Percentiles rank a stretch among this genome's conserved stretches.
These are phyloP conservation scores for Camelus dromedarius DNA, from an alignment of 2,113 vertebrate genomes.

Conservation along the genomic window DNA sequence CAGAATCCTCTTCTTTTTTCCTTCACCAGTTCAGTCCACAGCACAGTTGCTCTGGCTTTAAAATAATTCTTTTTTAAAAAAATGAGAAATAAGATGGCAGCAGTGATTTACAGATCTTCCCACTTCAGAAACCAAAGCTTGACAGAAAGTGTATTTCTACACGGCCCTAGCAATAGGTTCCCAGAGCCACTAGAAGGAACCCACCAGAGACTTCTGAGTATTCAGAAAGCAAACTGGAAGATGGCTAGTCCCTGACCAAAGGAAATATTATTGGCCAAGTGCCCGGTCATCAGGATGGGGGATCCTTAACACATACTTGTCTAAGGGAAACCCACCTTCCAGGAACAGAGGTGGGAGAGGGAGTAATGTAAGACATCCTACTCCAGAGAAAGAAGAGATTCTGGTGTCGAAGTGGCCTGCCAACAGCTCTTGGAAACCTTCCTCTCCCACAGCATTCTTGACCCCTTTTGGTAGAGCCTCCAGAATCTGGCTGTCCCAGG, in stretches of 20 bases:
- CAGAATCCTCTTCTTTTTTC: not conserved
- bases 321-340: not conserved
- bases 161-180: not conserved
- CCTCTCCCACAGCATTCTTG: not conserved
- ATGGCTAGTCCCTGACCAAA: not conserved
- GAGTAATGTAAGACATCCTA: not conserved
- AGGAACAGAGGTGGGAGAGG: not conserved
- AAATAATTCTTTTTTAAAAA: not conserved
- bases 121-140: not conserved
- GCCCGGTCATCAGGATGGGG: not conserved
- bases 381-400: not conserved
- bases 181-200: not conserved
- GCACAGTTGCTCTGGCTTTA: not conserved
- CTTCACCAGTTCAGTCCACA: not conserved
- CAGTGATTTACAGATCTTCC: not conserved
- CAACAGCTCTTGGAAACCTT: not conserved
- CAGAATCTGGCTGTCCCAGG: not conserved
- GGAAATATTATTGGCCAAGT: not conserved
- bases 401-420: no score
- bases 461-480: not conserved
- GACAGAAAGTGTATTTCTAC: not conserved
- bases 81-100: not conserved
- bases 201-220: not conserved
- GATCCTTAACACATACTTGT: not conserved
- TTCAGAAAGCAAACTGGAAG: slow-evolving; percentile 36